Evolutionary conservation across 2,797 vertebrate genomes (phyloP).

Genomic region (Diglossa cyanea): DNA sequence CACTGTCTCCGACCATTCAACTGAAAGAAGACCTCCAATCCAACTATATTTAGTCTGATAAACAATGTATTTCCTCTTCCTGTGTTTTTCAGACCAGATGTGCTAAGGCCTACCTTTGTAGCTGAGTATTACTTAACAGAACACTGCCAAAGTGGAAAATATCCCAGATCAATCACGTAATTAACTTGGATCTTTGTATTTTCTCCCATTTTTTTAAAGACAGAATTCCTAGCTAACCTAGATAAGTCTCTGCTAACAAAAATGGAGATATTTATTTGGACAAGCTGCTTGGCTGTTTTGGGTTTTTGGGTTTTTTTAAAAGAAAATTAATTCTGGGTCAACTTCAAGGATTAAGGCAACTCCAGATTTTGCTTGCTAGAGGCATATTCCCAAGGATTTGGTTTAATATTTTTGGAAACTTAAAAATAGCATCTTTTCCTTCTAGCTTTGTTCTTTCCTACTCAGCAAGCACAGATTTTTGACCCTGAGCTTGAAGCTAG

Average conservation of each 20-base stretch:
- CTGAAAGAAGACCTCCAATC: background rate
- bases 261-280: background rate
- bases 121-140: slow-evolving; percentile 7
- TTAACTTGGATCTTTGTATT: background rate
- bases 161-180: background rate
- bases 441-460: slow-evolving; percentile 15
- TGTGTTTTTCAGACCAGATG: slow-evolving; percentile 27
- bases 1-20: background rate
- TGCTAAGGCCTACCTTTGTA: slow-evolving; percentile 17
- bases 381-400: slow-evolving; percentile 21
- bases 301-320: background rate
- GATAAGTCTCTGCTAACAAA: background rate
- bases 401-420: slow-evolving; percentile 25
- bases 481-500: background rate
- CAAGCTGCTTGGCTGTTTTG: background rate
- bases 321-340: slow-evolving; percentile 3
- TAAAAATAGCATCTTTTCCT: slow-evolving; percentile 40
- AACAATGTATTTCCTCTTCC: slow-evolving; percentile 58
- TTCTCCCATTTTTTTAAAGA: background rate
- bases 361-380: background rate
- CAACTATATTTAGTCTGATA: slow-evolving; percentile 34
- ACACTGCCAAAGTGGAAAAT: background rate
- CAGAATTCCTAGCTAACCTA: background rate
- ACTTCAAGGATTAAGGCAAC: background rate
- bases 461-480: background rate